These are phyloP conservation scores for Anser brachyrhynchus DNA, from an alignment of 2,113 vertebrate species.

Conservation along the genomic window DNA sequence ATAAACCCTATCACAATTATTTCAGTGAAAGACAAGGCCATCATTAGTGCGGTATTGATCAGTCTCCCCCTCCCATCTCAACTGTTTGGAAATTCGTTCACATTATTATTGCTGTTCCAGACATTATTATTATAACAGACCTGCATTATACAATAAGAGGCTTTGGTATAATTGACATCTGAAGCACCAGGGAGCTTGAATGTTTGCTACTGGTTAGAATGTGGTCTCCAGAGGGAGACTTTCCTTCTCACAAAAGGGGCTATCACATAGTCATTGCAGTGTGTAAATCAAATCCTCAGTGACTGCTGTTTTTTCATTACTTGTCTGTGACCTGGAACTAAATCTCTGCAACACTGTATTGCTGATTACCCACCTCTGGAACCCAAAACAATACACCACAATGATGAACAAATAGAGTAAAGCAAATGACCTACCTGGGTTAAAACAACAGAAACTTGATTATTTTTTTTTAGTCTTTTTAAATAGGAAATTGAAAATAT, in stretches of 20 bases:
- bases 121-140: constrained; percentile 60
- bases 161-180: constrained; percentile 66
- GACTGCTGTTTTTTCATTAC: constrained; percentile 47
- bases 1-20: constrained; percentile 55
- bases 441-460: not conserved
- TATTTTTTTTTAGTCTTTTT: not conserved
- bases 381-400: not conserved
- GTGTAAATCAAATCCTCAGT: constrained; percentile 42
- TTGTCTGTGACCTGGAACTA: constrained; percentile 38
- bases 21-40: constrained; percentile 49
- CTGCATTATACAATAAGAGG: constrained; percentile 52
- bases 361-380: constrained; percentile 7
- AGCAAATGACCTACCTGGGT: not conserved
- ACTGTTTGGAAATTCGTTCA: constrained; percentile 57
- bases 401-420: not conserved
- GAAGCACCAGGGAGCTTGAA: constrained; percentile 44
- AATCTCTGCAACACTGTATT: not conserved
- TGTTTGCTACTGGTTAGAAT: constrained; percentile 28
- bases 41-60: constrained; percentile 47
- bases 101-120: constrained; percentile 53
- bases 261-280: constrained; percentile 20
- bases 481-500: not conserved
- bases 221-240: constrained; percentile 24
- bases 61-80: constrained; percentile 24
- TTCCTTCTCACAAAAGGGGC: constrained; percentile 28